A percentile compares a stretch with the other conserved stretches of the same genome.
Evolutionary conservation across 2,888 invertebrate genomes (phyloP).

Genomic region (Caenorhabditis sp.): DNA sequence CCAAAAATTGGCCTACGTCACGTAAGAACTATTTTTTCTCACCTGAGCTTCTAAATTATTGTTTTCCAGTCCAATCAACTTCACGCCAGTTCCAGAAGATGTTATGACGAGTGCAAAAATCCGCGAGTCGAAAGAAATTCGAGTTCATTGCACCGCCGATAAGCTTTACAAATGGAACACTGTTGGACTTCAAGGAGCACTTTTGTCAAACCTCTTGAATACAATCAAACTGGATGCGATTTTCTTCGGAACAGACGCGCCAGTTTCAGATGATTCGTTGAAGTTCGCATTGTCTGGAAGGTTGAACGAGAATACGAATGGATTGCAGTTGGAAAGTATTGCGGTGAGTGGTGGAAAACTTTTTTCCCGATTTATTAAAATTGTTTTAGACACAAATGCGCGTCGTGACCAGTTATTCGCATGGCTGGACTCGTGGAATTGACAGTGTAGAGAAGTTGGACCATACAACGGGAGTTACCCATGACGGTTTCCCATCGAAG

Average conservation of each 20-base stretch:
- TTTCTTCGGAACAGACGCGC: slow-evolving; percentile 30
- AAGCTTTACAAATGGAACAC: slow-evolving; percentile 55
- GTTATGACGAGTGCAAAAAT: slow-evolving; percentile 22
- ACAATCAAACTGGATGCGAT: slow-evolving; percentile 28
- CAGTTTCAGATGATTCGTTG: slow-evolving; percentile 23
- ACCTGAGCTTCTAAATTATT: not conserved
- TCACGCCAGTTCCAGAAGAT: slow-evolving; percentile 10
- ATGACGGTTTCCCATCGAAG: slow-evolving; percentile 25
- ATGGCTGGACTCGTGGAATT: slow-evolving; percentile 19
- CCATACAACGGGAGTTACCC: slow-evolving; percentile 20
- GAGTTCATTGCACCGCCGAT: slow-evolving; percentile 44
- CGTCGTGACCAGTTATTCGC: slow-evolving; percentile 1
- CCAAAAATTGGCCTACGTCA: slow-evolving; percentile 18
- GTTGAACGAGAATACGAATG: not conserved
- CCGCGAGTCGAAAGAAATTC: slow-evolving; percentile 8
- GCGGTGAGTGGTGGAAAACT: not conserved
- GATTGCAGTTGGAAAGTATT: slow-evolving; percentile 16
- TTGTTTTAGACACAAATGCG: slow-evolving; percentile 11
- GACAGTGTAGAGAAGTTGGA: slow-evolving; percentile 20
- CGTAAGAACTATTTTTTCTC: slow-evolving; percentile 17
- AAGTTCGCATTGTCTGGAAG: slow-evolving; percentile 21
- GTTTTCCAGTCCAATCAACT: slow-evolving; percentile 18
- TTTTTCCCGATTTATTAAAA: too few relatives aligned
- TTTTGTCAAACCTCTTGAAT: slow-evolving; percentile 42
- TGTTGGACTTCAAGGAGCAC: slow-evolving; percentile 51